Evolutionary conservation across 2,888 invertebrate genomes (phyloP), one percentile per base, ranked within the genome.

Genomic region (Metalampra italica): DNA sequence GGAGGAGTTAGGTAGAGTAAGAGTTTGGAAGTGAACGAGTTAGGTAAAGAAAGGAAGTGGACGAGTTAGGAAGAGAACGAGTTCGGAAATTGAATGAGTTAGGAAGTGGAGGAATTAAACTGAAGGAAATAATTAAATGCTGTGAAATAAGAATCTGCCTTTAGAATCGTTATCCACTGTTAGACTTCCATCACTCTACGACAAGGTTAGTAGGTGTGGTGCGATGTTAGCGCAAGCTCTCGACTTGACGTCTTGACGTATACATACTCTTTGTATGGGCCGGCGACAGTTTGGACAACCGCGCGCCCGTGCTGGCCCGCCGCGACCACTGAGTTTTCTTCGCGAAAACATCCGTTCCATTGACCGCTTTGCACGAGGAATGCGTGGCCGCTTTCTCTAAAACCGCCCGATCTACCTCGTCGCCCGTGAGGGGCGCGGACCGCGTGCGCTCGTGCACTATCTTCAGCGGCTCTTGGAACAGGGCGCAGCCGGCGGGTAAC

Each of bases 391-490:
- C 66, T 56, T 80, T 77, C 66, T 82, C 84, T 51, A 78, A 60
- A n/a, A 72, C 63, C 46, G 72, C 76, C 13, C 74, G 65, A 50
- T 81, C 79, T 49, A 82, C 73, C 61, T 90, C 89, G 54, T 89
- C 91, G 51, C 91, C 92, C 7, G 92, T 91, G 57, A 94, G 77
- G 54, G 94, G 93, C 72, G 93, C 92, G 68, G 93, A 94, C 72
- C 93, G 89, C 56, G 94, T 94, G 75, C 94, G 90, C 77, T 92
- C 93, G 81, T 94, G 94, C 57, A 72, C 74, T 43, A 88, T 82
- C 68, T 75, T 79, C 56, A 81, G 65, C 9, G 83, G 78, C 56
- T 84, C 86, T 66, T 74, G 77, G 70, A 76, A 81, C 45, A 76
- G 56, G 40, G 77, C 69, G 57, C 78, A 83, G 3, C 85, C 87